A percentile compares a stretch with the other conserved stretches of the same genome.
These are phyloP conservation scores for Limnodromus scolopaceus DNA, from an alignment of 2,797 vertebrate genomes.

Conservation along the genomic window DNA sequence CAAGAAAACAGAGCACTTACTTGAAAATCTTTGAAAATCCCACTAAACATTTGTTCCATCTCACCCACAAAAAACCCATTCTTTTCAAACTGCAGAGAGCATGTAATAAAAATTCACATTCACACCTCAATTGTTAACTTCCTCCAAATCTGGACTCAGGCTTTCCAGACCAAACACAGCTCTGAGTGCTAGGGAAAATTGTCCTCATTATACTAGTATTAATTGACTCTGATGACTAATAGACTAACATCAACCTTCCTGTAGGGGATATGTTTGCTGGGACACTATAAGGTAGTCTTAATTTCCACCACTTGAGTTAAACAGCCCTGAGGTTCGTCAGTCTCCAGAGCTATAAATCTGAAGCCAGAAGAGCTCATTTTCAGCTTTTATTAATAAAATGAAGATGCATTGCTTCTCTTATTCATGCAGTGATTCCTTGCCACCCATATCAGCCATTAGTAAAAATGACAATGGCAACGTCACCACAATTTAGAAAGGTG, in stretches of 20 bases:
- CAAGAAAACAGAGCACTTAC: neutral
- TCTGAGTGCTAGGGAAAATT: neutral
- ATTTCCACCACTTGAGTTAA: neutral
- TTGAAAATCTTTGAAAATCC: neutral
- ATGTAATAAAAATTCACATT: neutral
- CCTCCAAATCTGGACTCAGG: neutral
- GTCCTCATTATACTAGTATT: neutral
- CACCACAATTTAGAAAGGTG: constrained; percentile 44
- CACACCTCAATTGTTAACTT: neutral
- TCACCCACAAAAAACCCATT: neutral
- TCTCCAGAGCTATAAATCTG: neutral
- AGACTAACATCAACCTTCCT: neutral
- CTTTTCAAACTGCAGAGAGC: neutral
- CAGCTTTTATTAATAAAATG: constrained; percentile 36
- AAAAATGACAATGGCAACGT: constrained; percentile 24
- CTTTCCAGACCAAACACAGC: neutral
- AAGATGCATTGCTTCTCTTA: constrained; percentile 46
- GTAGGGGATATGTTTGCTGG: neutral
- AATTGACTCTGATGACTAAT: neutral
- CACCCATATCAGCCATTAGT: neutral
- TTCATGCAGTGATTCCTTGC: neutral
- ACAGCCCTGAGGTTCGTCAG: neutral
- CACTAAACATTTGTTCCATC: neutral
- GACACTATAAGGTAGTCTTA: neutral
- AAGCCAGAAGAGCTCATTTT: neutral